These are phyloP conservation scores for Burhinus bistriatus DNA, from an alignment of 2,113 vertebrate genomes.

Conservation along the genomic window DNA sequence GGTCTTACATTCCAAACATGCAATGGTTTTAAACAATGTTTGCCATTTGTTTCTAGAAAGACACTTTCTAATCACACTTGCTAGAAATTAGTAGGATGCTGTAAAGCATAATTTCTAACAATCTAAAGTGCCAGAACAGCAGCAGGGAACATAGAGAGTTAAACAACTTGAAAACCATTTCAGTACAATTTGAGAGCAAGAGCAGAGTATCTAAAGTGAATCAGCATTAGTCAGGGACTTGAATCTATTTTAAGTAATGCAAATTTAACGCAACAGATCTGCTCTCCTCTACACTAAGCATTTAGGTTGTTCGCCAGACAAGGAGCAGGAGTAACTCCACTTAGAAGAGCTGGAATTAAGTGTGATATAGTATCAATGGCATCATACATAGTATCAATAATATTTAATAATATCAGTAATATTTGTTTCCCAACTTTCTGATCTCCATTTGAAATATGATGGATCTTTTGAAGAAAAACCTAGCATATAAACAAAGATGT, in stretches of 20 bases:
- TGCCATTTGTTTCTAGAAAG: not conserved
- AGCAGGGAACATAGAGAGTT: not conserved
- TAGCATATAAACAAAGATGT: not conserved
- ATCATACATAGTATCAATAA: not conserved
- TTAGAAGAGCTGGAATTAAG: not conserved
- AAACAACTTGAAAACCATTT: not conserved
- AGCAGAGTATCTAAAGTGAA: not conserved
- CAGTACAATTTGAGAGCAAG: not conserved
- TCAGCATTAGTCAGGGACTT: not conserved
- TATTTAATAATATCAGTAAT: not conserved
- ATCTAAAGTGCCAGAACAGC: not conserved
- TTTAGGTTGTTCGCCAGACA: not conserved
- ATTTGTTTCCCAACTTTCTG: not conserved
- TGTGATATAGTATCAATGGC: rapidly evolving
- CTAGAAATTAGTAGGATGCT: not conserved
- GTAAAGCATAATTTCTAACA: not conserved
- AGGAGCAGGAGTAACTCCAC: not conserved
- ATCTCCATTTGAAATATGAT: not conserved
- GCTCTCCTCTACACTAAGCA: not conserved
- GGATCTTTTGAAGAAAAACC: not conserved
- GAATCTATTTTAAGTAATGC: not conserved
- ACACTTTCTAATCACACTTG: not conserved
- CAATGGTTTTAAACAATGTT: not conserved
- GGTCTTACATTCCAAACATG: not conserved
- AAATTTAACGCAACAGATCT: not conserved